A percentile compares a stretch with the other conserved stretches of the same genome.
Conservation (phyloP, 2,113 vertebrate species). For the Thalassarche chlororhynchos region DNA sequence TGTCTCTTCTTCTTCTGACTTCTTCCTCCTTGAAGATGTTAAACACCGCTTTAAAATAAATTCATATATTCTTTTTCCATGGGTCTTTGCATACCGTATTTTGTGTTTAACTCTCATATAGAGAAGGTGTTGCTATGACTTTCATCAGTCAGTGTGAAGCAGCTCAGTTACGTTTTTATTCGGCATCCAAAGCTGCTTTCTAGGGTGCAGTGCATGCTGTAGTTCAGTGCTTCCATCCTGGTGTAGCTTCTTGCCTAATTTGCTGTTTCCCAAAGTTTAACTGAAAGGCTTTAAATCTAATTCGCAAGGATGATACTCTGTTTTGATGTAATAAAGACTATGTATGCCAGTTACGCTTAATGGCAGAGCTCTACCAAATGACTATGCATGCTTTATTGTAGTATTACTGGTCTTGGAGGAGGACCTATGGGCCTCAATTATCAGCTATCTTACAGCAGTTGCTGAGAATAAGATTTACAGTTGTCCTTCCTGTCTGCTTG, state of each 20-base stretch:
- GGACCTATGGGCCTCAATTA: fast-evolving
- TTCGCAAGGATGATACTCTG: neutral
- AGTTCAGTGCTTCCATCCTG: neutral
- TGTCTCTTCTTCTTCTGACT: neutral
- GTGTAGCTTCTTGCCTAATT: neutral
- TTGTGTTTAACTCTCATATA: neutral
- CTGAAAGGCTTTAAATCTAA: neutral
- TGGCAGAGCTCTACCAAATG: neutral
- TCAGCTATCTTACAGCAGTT: neutral
- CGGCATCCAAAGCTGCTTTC: neutral
- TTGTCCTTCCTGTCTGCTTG: neutral
- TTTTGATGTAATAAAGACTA: neutral
- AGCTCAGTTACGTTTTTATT: neutral
- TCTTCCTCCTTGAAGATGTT: neutral
- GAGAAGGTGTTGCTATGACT: neutral
- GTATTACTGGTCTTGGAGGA: neutral
- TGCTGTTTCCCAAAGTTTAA: neutral
- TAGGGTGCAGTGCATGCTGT: neutral
- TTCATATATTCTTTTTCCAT: neutral
- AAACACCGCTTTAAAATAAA: neutral
- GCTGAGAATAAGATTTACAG: neutral
- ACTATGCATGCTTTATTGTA: fast-evolving
- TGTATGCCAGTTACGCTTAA: neutral
- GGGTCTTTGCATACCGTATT: neutral
- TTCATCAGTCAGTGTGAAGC: neutral